A percentile compares a stretch with the other conserved stretches of the same genome.
Evolutionary conservation across 92 coral and sea anemone genomes (phyloP).

Genomic region (Palythoa heliodiscus): DNA sequence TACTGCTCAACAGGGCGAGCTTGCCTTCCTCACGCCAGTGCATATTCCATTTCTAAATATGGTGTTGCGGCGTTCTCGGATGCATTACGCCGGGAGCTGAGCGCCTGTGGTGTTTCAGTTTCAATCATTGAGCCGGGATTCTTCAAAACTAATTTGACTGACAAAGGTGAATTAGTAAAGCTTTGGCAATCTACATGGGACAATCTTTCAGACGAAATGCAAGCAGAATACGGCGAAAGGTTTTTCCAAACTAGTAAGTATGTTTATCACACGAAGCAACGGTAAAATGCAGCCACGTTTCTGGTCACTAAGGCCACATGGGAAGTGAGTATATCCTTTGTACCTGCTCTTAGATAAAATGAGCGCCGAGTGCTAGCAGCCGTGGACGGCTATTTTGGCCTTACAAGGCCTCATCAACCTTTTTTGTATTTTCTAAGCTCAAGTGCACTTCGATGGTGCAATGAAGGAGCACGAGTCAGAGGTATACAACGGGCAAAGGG

Average conservation of each 20-base stretch:
- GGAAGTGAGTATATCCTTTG: neutral
- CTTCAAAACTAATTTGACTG: slow-evolving; percentile 77
- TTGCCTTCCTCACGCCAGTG: slow-evolving; percentile 71
- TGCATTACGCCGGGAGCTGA: slow-evolving; percentile 89
- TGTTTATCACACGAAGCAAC: neutral
- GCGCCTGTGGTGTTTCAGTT: slow-evolving; percentile 63
- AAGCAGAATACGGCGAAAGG: slow-evolving; percentile 82
- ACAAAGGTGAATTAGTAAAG: slow-evolving; percentile 49
- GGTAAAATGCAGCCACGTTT: neutral
- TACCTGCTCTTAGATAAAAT: too few relatives aligned
- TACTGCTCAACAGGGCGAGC: slow-evolving; percentile 65
- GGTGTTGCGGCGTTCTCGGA: slow-evolving; percentile 97
- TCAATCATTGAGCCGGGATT: slow-evolving; percentile 94
- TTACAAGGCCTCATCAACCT: too few relatives aligned
- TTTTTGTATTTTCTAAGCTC: too few relatives aligned
- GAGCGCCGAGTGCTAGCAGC: too few relatives aligned
- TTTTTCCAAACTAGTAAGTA: slow-evolving; percentile 74
- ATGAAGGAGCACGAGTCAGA: too few relatives aligned
- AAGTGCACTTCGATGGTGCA: too few relatives aligned
- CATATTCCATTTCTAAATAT: slow-evolving; percentile 80
- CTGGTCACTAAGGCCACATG: neutral
- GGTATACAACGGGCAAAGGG: too few relatives aligned
- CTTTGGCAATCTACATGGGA: slow-evolving; percentile 74
- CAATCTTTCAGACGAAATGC: slow-evolving; percentile 55
- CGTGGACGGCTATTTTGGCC: too few relatives aligned